Evolutionary conservation across 2,888 invertebrate genomes (phyloP).

Genomic region (Lasioglossum villosulum): DNA sequence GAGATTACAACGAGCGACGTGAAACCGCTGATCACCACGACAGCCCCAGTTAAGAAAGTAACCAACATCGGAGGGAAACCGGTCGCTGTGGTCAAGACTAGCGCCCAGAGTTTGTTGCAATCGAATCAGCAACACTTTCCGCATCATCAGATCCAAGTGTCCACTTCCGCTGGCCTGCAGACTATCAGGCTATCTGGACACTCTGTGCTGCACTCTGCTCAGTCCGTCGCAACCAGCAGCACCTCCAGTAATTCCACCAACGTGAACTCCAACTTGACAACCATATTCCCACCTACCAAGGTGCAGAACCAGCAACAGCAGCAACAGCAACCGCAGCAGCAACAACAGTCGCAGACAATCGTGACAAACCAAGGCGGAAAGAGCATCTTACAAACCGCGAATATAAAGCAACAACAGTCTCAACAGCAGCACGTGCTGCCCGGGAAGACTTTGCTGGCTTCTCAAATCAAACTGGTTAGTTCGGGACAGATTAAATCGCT

Average conservation of each 20-base stretch:
- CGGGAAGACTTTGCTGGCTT: slow-evolving; percentile 82
- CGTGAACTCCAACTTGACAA: slow-evolving; percentile 80
- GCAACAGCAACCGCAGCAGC: slow-evolving; percentile 73
- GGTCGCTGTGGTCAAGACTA: slow-evolving; percentile 81
- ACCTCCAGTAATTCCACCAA: slow-evolving; percentile 73
- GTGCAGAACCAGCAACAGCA: slow-evolving; percentile 76
- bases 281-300: slow-evolving; percentile 85
- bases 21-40: slow-evolving; percentile 61
- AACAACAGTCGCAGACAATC: slow-evolving; percentile 75
- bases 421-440: slow-evolving; percentile 79
- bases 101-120: slow-evolving; percentile 81
- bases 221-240: slow-evolving; percentile 82
- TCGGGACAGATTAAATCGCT: slow-evolving; percentile 83
- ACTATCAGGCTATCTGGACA: slow-evolving; percentile 86
- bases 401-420: slow-evolving; percentile 77
- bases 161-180: slow-evolving; percentile 85
- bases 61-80: slow-evolving; percentile 78
- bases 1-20: slow-evolving; percentile 67
- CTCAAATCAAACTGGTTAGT: slow-evolving; percentile 83
- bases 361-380: slow-evolving; percentile 77
- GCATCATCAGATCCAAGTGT: slow-evolving; percentile 83
- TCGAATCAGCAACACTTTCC: slow-evolving; percentile 83
- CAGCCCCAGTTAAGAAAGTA: slow-evolving; percentile 77
- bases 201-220: slow-evolving; percentile 82
- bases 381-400: slow-evolving; percentile 77